phyloP scores from a whole-genome alignment of 2,113 vertebrate genomes.

The Symphodus melops region DNA sequence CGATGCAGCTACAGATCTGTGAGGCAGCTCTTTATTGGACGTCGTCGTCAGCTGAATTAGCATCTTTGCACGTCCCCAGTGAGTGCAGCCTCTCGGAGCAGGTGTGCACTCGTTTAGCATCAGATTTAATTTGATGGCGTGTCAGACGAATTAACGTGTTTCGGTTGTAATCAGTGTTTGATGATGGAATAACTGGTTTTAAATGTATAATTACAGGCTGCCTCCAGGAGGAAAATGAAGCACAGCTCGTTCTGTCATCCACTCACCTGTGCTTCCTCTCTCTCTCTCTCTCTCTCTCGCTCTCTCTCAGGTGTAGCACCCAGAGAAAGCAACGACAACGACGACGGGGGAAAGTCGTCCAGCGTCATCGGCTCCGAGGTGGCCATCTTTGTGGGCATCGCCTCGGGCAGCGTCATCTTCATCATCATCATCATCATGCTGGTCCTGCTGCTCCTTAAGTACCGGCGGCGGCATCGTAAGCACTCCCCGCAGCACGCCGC shows the following conservation, averaged over 20 bases:
- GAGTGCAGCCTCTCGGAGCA: not conserved
- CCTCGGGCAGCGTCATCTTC: constrained; percentile 97
- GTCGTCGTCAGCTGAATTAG: not conserved
- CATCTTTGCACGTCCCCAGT: no score
- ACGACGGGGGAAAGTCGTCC: constrained; percentile 86
- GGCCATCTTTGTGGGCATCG: constrained; percentile 97
- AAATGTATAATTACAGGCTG: not conserved
- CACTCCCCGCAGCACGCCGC: constrained; percentile 95
- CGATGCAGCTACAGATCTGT: no score
- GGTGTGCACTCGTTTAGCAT: not conserved
- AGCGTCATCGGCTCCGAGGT: constrained; percentile 94
- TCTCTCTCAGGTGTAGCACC: constrained; percentile 54
- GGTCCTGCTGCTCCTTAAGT: constrained; percentile 96
- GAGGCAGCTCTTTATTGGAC: no score
- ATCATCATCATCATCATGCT: constrained; percentile 98
- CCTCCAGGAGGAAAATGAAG: not conserved
- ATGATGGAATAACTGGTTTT: not conserved
- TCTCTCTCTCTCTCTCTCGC: not conserved
- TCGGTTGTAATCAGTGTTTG: not conserved
- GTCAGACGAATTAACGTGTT: not conserved
- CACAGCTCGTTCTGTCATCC: not conserved
- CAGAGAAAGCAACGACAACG: constrained; percentile 77
- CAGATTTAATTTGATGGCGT: not conserved
- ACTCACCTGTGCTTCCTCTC: not conserved
- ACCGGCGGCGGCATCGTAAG: constrained; percentile 95